These are phyloP conservation scores for Rhamnusium bicolor DNA, from an alignment of 2,888 invertebrate species.

Conservation along the genomic window DNA sequence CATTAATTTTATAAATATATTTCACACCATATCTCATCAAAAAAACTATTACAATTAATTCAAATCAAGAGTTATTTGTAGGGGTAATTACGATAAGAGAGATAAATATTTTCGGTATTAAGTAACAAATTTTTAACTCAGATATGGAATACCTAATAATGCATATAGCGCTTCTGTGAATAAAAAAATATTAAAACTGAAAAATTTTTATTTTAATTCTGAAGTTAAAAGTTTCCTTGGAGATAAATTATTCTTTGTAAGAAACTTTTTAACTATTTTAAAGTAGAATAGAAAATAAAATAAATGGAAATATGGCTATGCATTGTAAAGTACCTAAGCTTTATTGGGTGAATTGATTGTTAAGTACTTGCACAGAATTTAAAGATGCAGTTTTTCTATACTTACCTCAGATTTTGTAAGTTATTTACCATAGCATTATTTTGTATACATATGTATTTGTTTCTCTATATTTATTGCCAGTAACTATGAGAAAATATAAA, in stretches of 20 bases:
- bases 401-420: neutral
- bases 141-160: conserved; percentile 6
- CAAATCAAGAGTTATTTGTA: too few species aligned
- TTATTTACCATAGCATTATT: conserved; percentile 5
- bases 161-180: neutral
- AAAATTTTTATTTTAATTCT: neutral
- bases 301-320: neutral
- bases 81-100: too few species aligned
- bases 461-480: neutral
- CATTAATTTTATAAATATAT: too few species aligned
- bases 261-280: conserved; percentile 1
- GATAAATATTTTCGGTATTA: too few species aligned
- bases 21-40: too few species aligned
- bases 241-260: neutral
- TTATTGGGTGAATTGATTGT: conserved; percentile 28
- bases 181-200: neutral
- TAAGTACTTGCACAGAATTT: conserved; percentile 1
- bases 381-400: conserved; percentile 8
- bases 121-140: too few species aligned
- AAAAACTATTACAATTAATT: too few species aligned
- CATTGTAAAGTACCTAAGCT: conserved; percentile 4
- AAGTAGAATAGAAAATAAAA: conserved; percentile 5
- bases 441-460: neutral
- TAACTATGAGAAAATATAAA: too few species aligned
- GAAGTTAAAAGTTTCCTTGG: neutral